Evolutionary conservation across 1,140 invertebrate species (phyloP).

Genomic region (Antheraea pernyi): DNA sequence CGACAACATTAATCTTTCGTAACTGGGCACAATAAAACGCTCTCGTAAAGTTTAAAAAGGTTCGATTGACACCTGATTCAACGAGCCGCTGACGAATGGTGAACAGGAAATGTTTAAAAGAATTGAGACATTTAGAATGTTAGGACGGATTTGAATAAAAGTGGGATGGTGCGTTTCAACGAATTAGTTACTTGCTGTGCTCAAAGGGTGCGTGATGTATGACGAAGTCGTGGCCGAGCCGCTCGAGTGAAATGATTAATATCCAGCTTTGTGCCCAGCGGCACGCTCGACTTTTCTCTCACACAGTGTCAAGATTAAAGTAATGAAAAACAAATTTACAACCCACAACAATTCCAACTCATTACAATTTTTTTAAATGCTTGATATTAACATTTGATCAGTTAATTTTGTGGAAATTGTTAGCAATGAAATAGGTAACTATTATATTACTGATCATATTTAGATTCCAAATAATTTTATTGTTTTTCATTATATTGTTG

Average conservation of each 20-base stretch:
- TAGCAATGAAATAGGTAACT: no score
- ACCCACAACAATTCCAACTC: constrained; percentile 6
- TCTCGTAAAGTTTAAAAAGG: constrained; percentile 33
- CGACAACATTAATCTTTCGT: constrained; percentile 62
- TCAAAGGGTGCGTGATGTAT: constrained; percentile 65
- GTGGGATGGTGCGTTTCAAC: constrained; percentile 46
- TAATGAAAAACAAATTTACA: constrained; percentile 52
- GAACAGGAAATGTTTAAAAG: constrained; percentile 65
- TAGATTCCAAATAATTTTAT: no score
- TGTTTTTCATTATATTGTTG: no score
- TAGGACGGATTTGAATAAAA: constrained; percentile 64
- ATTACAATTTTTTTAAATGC: background rate
- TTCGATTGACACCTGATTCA: constrained; percentile 43
- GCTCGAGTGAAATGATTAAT: constrained; percentile 66
- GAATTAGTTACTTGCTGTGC: constrained; percentile 54
- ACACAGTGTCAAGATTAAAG: constrained; percentile 34
- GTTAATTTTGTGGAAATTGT: background rate
- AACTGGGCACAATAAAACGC: constrained; percentile 49
- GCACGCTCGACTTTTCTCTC: constrained; percentile 26
- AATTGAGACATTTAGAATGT: constrained; percentile 70
- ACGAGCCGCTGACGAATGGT: constrained; percentile 47
- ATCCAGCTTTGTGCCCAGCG: constrained; percentile 31
- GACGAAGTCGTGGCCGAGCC: constrained; percentile 32
- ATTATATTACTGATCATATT: no score
- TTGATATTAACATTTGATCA: background rate